These are phyloP conservation scores for Trachelus tabidus DNA, from an alignment of 2,888 invertebrate species.

Conservation along the genomic window DNA sequence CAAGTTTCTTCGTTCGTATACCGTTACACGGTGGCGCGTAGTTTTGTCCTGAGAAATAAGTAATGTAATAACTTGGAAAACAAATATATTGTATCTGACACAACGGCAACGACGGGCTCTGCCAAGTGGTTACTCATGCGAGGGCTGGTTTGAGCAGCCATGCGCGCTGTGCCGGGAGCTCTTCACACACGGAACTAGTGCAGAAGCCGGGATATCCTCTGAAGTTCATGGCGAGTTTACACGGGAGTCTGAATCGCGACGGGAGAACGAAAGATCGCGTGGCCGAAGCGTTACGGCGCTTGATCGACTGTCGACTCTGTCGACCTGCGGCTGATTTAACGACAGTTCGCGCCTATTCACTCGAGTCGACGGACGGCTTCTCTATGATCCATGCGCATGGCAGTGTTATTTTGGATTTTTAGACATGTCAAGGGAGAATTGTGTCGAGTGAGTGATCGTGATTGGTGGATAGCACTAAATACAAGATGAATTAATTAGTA, in stretches of 20 bases:
- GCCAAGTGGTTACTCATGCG: background rate
- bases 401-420: background rate
- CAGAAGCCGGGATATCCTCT: background rate
- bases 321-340: background rate
- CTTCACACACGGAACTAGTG: background rate
- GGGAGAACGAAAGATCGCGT: background rate
- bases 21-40: background rate
- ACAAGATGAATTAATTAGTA: no score
- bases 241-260: background rate
- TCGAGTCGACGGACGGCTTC: background rate
- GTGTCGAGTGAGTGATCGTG: background rate
- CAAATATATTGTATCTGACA: background rate
- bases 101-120: background rate
- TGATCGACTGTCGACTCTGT: background rate
- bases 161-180: background rate
- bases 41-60: background rate
- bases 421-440: background rate
- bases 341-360: background rate
- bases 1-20: background rate
- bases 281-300: background rate
- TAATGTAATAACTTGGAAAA: background rate
- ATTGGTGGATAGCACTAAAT: background rate
- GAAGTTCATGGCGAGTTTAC: background rate
- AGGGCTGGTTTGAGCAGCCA: constrained; percentile 1
- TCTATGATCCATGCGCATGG: background rate